Evolutionary conservation across 2,797 vertebrate species (phyloP).

Genomic region (Hydrolagus colliei): DNA sequence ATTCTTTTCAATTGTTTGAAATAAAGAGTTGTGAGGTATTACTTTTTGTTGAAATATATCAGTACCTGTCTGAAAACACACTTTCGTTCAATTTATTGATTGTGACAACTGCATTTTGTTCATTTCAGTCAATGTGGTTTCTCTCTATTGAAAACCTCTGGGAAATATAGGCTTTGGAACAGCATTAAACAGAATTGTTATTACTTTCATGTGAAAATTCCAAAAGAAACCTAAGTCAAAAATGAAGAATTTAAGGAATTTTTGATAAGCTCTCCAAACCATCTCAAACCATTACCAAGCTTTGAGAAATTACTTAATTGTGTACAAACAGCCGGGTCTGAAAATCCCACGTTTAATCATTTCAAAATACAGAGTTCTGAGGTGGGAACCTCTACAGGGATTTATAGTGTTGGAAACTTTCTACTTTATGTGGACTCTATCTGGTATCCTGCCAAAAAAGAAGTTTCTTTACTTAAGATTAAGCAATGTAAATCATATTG

Average conservation of each 20-base stretch:
- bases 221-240: constrained; percentile 22
- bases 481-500: constrained; percentile 25
- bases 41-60: too few relatives aligned
- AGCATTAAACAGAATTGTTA: background rate
- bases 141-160: background rate
- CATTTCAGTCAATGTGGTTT: background rate
- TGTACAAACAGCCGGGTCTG: background rate
- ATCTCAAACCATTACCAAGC: constrained; percentile 21
- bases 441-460: constrained; percentile 23
- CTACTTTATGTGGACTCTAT: background rate
- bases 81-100: too few relatives aligned
- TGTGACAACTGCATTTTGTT: too few relatives aligned
- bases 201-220: constrained; percentile 24
- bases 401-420: background rate
- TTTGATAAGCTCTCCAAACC: constrained; percentile 8
- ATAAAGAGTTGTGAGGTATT: background rate
- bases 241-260: constrained; percentile 25
- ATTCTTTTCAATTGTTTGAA: background rate
- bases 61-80: too few relatives aligned
- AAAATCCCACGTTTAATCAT: background rate
- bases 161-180: constrained; percentile 27
- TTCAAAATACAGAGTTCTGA: background rate
- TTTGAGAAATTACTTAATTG: background rate
- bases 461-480: constrained; percentile 29
- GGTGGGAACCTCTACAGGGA: background rate